Conservation (phyloP, 2,888 invertebrate species). For the Drosophila vallismaia region DNA sequence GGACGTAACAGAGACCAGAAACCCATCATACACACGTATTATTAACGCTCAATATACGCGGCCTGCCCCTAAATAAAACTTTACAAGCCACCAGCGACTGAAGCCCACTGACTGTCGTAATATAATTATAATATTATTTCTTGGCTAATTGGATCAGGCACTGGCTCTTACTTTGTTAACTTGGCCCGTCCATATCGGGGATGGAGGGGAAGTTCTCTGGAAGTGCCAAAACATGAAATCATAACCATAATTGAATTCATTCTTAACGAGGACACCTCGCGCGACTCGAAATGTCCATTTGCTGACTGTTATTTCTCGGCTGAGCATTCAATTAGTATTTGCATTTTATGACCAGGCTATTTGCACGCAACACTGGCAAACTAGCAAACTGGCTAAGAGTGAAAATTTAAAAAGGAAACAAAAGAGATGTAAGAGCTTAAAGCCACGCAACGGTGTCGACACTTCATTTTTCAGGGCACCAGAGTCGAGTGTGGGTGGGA, state of each 20-base stretch:
- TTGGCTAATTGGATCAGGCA: constrained; percentile 66
- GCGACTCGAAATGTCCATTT: constrained; percentile 39
- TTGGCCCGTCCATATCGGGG: neutral
- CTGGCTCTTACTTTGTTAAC: constrained; percentile 10
- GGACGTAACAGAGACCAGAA: neutral
- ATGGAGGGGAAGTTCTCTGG: constrained; percentile 1
- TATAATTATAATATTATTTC: constrained; percentile 57
- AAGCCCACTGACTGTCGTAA: constrained; percentile 68
- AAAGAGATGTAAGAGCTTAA: constrained; percentile 44
- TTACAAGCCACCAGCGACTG: constrained; percentile 15
- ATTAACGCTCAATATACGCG: constrained; percentile 37
- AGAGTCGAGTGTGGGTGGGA: neutral
- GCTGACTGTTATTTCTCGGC: constrained; percentile 20
- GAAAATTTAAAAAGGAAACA: constrained; percentile 39
- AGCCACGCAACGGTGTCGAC: constrained; percentile 59
- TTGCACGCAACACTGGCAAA: constrained; percentile 64
- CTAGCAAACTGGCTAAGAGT: constrained; percentile 38
- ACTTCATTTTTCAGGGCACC: constrained; percentile 53
- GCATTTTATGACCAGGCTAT: constrained; percentile 58
- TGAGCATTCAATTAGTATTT: constrained; percentile 62
- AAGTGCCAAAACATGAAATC: constrained; percentile 74
- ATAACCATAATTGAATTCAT: constrained; percentile 62
- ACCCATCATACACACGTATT: constrained; percentile 13
- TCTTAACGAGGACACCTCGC: constrained; percentile 53
- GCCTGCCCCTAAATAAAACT: constrained; percentile 14